A percentile compares a stretch with the other conserved stretches of the same genome.
phyloP scores from a whole-genome alignment of 2,888 invertebrate genomes.

The Pyrocoelia pectoralis region DNA sequence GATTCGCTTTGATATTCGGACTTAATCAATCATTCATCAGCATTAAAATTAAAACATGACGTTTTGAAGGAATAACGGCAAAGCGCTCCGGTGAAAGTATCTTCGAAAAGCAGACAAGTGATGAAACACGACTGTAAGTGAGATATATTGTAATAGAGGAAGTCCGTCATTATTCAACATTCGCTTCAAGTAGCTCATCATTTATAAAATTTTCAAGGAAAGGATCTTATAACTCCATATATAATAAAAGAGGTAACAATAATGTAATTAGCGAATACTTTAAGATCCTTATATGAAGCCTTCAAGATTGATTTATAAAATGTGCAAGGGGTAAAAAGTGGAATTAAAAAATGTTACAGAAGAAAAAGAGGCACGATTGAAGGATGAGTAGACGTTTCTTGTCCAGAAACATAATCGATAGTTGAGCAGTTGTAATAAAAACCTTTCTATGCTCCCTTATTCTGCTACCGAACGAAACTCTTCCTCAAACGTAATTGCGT shows the following conservation, averaged over 20 bases:
- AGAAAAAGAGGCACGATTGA: background rate
- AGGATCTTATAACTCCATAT: conserved; percentile 40
- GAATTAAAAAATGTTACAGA: conserved; percentile 2
- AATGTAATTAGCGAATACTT: conserved; percentile 39
- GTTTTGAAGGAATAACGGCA: conserved; percentile 37
- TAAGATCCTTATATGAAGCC: conserved; percentile 6
- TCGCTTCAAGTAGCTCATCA: conserved; percentile 50
- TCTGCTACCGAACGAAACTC: background rate
- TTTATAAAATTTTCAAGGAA: conserved; percentile 45
- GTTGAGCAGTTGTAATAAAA: conserved; percentile 2
- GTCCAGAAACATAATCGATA: conserved; percentile 1
- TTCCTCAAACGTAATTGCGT: background rate
- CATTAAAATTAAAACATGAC: conserved; percentile 51
- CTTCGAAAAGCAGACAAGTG: conserved; percentile 51
- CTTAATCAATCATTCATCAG: conserved; percentile 53
- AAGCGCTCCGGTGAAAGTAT: conserved; percentile 40
- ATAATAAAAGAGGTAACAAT: conserved; percentile 23
- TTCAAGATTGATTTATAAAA: conserved; percentile 10
- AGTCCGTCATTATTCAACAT: conserved; percentile 57
- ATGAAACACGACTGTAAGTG: conserved; percentile 57
- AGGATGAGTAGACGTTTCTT: conserved; percentile 6
- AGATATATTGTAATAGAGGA: conserved; percentile 57
- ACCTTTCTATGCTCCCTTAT: background rate
- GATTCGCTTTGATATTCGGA: conserved; percentile 40
- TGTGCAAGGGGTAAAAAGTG: background rate